Conservation (phyloP, 2,888 invertebrate genomes). For the Philaethria dido region DNA sequence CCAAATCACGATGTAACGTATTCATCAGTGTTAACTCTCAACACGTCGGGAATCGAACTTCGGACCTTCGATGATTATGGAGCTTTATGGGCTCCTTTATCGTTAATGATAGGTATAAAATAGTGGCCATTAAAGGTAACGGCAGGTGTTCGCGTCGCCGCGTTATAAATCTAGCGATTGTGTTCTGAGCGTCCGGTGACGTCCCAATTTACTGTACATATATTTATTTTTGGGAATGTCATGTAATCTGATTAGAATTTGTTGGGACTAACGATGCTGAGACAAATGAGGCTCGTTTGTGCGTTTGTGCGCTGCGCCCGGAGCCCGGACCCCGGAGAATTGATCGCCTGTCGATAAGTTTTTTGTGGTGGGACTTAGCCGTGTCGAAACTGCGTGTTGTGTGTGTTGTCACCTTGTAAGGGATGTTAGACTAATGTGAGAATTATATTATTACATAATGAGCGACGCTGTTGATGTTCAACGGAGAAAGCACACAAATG, state of each 20-base stretch:
- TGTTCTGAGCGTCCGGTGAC: conserved; percentile 30
- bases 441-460: conserved; percentile 25
- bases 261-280: conserved; percentile 39
- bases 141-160: conserved; percentile 32
- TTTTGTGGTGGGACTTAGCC: conserved; percentile 25
- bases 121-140: conserved; percentile 45
- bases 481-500: neutral
- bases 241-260: conserved; percentile 42
- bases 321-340: conserved; percentile 22
- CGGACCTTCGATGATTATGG: conserved; percentile 34
- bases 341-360: conserved; percentile 25
- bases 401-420: conserved; percentile 25
- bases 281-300: conserved; percentile 41
- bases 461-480: conserved; percentile 9
- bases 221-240: conserved; percentile 42
- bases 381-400: conserved; percentile 26
- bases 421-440: conserved; percentile 24
- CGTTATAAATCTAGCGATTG: conserved; percentile 39
- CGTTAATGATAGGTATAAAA: conserved; percentile 45
- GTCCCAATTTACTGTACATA: conserved; percentile 42
- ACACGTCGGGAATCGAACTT: conserved; percentile 26
- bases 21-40: conserved; percentile 41
- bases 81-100: conserved; percentile 45
- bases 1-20: conserved; percentile 28
- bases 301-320: conserved; percentile 31